Conservation (phyloP, 2,797 vertebrate species). For the Lagocephalus sceleratus region DNA sequence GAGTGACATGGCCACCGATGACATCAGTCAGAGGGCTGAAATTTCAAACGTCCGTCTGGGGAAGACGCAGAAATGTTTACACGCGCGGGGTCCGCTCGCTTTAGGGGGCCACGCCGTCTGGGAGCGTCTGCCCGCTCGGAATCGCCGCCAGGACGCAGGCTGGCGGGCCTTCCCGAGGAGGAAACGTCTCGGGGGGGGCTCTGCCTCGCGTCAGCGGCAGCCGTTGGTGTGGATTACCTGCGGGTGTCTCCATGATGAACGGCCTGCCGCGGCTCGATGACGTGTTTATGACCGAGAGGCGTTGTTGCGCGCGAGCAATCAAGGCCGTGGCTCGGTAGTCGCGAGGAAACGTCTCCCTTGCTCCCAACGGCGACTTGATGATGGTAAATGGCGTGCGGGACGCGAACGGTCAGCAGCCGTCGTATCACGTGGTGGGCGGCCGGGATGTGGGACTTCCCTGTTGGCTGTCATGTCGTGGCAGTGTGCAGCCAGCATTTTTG, state of each 20-base stretch:
- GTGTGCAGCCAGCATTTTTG: slow-evolving; percentile 23
- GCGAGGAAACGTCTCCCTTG: slow-evolving; percentile 39
- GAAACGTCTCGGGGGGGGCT: slow-evolving; percentile 48
- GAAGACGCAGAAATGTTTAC: neutral
- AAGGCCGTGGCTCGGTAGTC: slow-evolving; percentile 60
- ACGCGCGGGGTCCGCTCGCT: slow-evolving; percentile 7
- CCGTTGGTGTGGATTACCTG: slow-evolving; percentile 73
- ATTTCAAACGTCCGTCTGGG: slow-evolving; percentile 29
- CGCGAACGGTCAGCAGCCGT: slow-evolving; percentile 49
- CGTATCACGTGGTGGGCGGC: slow-evolving; percentile 48
- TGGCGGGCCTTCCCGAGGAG: slow-evolving; percentile 28
- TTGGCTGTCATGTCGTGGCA: slow-evolving; percentile 18
- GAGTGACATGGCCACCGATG: slow-evolving; percentile 69
- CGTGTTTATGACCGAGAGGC: slow-evolving; percentile 78
- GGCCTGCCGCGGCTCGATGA: slow-evolving; percentile 63
- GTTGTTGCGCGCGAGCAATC: slow-evolving; percentile 79
- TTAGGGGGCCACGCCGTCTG: neutral
- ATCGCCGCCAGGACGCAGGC: too few relatives aligned
- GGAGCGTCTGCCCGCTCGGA: neutral
- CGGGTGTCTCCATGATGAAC: slow-evolving; percentile 77
- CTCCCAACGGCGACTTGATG: slow-evolving; percentile 31
- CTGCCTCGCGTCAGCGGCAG: slow-evolving; percentile 63
- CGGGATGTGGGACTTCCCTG: slow-evolving; percentile 45
- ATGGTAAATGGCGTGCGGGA: slow-evolving; percentile 63
- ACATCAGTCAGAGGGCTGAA: slow-evolving; percentile 59